phyloP scores from a whole-genome alignment of 2,888 invertebrate genomes.

The Drosophila nr. fundita region DNA sequence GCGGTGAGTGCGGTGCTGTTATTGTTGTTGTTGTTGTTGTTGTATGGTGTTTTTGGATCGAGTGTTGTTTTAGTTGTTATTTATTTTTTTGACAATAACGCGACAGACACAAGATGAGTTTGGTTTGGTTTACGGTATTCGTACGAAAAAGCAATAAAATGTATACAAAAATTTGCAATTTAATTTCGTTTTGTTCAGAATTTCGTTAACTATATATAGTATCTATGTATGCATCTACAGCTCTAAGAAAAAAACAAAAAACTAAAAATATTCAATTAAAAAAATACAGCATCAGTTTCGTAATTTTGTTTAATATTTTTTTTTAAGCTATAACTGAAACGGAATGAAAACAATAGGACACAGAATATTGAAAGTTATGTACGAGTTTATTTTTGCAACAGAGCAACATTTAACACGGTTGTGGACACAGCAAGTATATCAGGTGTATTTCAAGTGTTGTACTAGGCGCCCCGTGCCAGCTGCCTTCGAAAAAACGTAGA shows the following conservation, averaged over 20 bases:
- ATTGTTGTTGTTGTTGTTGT: slow-evolving; percentile 46
- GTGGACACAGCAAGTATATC: slow-evolving; percentile 57
- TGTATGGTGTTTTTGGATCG: slow-evolving; percentile 32
- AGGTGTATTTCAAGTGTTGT: slow-evolving; percentile 17
- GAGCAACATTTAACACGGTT: slow-evolving; percentile 63
- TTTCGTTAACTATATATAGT: slow-evolving; percentile 46
- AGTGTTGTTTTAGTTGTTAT: slow-evolving; percentile 40
- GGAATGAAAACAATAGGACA: slow-evolving; percentile 16
- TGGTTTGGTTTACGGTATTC: slow-evolving; percentile 49
- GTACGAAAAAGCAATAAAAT: slow-evolving; percentile 63
- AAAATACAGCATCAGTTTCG: slow-evolving; percentile 7
- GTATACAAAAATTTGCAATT: slow-evolving; percentile 68
- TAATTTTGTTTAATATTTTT: slow-evolving; percentile 2
- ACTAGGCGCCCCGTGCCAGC: slow-evolving; percentile 60
- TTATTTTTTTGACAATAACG: slow-evolving; percentile 38
- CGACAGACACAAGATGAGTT: slow-evolving; percentile 62
- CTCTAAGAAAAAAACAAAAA: slow-evolving; percentile 35
- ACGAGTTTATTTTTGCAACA: slow-evolving; percentile 33
- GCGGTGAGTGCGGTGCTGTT: slow-evolving; percentile 97
- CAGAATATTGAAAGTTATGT: slow-evolving; percentile 23
- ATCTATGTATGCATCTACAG: slow-evolving; percentile 54
- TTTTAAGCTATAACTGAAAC: slow-evolving; percentile 13
- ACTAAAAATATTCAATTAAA: background rate
- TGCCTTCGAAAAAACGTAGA: slow-evolving; percentile 23
- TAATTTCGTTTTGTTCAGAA: slow-evolving; percentile 63